Conservation (phyloP, 1,140 invertebrate genomes). For the Aporrectodea caliginosa region DNA sequence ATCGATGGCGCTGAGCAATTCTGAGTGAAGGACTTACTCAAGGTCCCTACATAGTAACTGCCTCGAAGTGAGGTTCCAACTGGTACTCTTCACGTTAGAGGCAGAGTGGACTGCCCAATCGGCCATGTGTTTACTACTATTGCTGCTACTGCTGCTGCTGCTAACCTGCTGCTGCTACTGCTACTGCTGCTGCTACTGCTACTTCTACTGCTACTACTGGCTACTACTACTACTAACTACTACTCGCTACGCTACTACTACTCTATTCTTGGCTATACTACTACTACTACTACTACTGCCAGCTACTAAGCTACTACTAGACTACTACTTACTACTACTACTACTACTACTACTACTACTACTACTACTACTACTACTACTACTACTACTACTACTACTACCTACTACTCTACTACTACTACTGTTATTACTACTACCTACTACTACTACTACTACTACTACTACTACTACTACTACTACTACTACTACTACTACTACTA, state of each 20-base stretch:
- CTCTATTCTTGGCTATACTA: neutral
- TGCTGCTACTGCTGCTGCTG: neutral
- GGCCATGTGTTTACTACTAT: neutral
- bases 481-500: constrained; percentile 13
- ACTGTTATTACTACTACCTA: constrained; percentile 5
- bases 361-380: constrained; percentile 13
- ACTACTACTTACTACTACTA: constrained; percentile 6
- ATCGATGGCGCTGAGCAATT: no score
- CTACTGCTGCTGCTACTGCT: neutral
- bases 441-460: constrained; percentile 7
- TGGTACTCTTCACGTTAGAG: no score
- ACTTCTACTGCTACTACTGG: neutral
- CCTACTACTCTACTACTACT: neutral
- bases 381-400: constrained; percentile 13
- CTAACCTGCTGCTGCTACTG: neutral
- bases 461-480: constrained; percentile 8
- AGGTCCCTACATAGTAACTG: no score
- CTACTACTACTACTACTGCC: constrained; percentile 6
- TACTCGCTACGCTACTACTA: neutral
- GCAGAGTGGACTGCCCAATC: no score
- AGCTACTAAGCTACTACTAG: no score
- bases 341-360: constrained; percentile 5
- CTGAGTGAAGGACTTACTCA: no score
- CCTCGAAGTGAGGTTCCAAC: no score
- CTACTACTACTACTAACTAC: constrained; percentile 13